Base-by-base conservation (phyloP, 2,888 invertebrate species). In the Malthinus seriepunctatus region DNA sequence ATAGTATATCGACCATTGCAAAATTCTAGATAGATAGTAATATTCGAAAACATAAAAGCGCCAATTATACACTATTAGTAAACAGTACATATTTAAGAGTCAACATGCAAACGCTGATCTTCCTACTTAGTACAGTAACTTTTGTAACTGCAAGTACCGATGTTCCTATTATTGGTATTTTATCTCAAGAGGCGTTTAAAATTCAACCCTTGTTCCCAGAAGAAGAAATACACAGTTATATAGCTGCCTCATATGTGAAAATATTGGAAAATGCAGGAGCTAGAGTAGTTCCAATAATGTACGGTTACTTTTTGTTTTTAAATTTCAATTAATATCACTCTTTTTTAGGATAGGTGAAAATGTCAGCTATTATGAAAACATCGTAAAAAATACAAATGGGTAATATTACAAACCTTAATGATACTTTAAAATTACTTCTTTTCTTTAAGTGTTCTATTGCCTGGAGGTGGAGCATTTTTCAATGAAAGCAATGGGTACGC, bases 231-330 rank as follows among this genome's bases (percentile, higher is more conserved):
- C 67, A 83, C 2, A 90, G 91, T 69, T 94, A 88, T 71, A 90
- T 95, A 51, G 90, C 91, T 0, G 90, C 94, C 0, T 91, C 92
- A 0, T 95, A 95, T 73, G 91, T 96, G 1, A 95, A 95, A 76
- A 91, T 86, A 77, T 76, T 95, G n/a, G 95, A 96, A 80, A 85
- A 89, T 48, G 87, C 90, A 7, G 95, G 95, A 8, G 95, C 91
- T 9, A 83, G 93, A 69, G 94, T 89, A 1, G 88, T 93, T n/a
- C 95, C 93, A 0, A 88, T 93, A 71, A 83, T 88, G 93, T 92
- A 73, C 72, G 12, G 8, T 45, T 10, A 8, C 8, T 55, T 34
- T 8, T 49, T 14, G 8, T 5, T 34, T 15, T 45, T 49, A 32
- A 46, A 9, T 31, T 33, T 23, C 6, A 42, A 42, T 15, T 50